Evolutionary conservation across 1,140 invertebrate genomes (phyloP), one percentile per base, ranked within the genome.

Genomic region (Orussus abietinus): DNA sequence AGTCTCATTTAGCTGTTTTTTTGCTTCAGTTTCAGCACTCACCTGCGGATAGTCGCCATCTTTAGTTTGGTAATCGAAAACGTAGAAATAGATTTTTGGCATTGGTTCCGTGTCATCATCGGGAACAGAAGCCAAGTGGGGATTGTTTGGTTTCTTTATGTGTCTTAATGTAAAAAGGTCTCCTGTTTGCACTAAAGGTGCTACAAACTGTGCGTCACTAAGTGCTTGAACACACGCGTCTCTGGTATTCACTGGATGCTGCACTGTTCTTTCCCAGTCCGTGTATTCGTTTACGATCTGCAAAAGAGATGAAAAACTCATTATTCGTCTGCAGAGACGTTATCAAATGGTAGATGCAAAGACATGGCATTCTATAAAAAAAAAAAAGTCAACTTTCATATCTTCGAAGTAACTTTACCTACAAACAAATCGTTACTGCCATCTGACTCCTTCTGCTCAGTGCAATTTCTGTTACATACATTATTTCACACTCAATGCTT

Each of bases 211-310:
- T 1, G 89, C 93, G 62, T 99, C 96, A 35, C 91, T 92, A 0
- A 98, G 67, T 2, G 95, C 89, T 11, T 92, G 84, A 4, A 98
- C 84, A 1, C 94, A 90, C 17, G 90, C 88, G 59, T 98, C 92
- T 21, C 95, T 76, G 0, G 92, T 92, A 55, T 92, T 90, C 34
- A 93, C 85, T 14, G 92, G 91, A 74, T 96, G 90, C 60, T 91
- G 82, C 2, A 88, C 85, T 1, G 92, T 92, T 64, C 88, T 77
- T 62, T 95, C 91, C 94, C 94, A 97, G 64, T 97, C 92, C 6
- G 92, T 96, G 63, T 99, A 99, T 57, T 98, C 93, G 63, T 98
- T 97, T 22, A 96, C 87, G 14, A 92, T 74, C 76, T 77, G 43
- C 2, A 44, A 30, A 34, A 42, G 19, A 42, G 51, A 36, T n/a